Evolutionary conservation across 2,888 invertebrate genomes (phyloP).

Genomic region (Drosophila kambysellisi): DNA sequence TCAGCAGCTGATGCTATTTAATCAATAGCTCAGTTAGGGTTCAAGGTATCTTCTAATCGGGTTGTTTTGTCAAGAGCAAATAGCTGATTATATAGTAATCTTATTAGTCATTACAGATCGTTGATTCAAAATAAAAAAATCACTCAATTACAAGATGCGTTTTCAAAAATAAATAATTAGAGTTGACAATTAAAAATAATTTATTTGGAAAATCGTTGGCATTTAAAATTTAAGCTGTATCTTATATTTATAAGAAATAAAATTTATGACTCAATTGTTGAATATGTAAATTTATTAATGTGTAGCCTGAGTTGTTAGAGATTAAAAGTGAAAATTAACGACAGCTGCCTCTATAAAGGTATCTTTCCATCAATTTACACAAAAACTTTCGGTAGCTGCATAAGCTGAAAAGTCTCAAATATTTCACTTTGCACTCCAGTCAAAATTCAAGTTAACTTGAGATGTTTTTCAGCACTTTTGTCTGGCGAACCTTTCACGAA

Average conservation of each 20-base stretch:
- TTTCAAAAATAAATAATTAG: background rate
- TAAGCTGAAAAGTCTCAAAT: conserved; percentile 1
- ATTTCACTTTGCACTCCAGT: conserved; percentile 14
- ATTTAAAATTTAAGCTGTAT: background rate
- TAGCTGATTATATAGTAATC: background rate
- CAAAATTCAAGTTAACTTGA: background rate
- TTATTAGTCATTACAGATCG: background rate
- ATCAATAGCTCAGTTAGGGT: background rate
- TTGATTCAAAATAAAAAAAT: background rate
- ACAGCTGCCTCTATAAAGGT: background rate
- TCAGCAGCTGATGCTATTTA: background rate
- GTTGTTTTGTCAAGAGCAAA: background rate
- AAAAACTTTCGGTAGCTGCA: conserved; percentile 23
- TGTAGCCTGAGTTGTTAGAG: background rate
- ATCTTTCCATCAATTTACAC: conserved; percentile 2
- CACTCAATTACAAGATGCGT: background rate
- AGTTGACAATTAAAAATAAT: background rate
- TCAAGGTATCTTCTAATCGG: background rate
- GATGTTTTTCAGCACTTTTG: conserved; percentile 19
- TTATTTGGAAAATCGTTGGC: background rate
- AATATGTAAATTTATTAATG: conserved; percentile 4
- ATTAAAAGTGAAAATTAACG: conserved; percentile 1
- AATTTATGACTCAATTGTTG: background rate
- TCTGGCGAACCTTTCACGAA: conserved; percentile 62
- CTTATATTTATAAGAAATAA: background rate